Evolutionary conservation across 1,140 invertebrate species (phyloP).

Genomic region (Diorhabda elongata): DNA sequence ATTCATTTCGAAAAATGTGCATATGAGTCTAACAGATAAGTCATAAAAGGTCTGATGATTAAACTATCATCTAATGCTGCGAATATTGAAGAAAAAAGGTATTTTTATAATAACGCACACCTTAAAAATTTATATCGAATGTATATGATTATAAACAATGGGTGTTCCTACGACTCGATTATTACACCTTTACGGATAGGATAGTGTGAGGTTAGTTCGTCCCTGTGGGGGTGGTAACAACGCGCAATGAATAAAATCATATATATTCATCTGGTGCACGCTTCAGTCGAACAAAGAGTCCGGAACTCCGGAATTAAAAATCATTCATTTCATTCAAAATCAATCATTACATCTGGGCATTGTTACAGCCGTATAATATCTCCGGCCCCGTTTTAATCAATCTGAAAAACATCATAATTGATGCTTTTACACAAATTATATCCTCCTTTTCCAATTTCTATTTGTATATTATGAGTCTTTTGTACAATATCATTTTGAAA

Average conservation of each 20-base stretch:
- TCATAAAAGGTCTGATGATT: no score
- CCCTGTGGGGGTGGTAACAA: constrained; percentile 27
- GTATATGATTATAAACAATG: no score
- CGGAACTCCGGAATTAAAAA: constrained; percentile 38
- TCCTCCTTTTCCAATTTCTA: background rate
- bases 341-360: constrained; percentile 38
- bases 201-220: background rate
- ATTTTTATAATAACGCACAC: no score
- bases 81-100: no score
- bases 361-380: constrained; percentile 26
- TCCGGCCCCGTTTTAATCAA: constrained; percentile 29
- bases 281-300: constrained; percentile 29
- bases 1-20: no score
- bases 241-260: constrained; percentile 43
- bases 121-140: no score
- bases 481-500: no score
- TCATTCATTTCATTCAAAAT: constrained; percentile 39
- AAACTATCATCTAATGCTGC: no score
- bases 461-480: background rate
- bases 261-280: constrained; percentile 32
- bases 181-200: no score
- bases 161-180: no score
- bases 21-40: no score
- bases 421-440: constrained; percentile 20
- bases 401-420: constrained; percentile 22